Conservation (phyloP, 2,797 vertebrate species). For the Periparus ater region DNA sequence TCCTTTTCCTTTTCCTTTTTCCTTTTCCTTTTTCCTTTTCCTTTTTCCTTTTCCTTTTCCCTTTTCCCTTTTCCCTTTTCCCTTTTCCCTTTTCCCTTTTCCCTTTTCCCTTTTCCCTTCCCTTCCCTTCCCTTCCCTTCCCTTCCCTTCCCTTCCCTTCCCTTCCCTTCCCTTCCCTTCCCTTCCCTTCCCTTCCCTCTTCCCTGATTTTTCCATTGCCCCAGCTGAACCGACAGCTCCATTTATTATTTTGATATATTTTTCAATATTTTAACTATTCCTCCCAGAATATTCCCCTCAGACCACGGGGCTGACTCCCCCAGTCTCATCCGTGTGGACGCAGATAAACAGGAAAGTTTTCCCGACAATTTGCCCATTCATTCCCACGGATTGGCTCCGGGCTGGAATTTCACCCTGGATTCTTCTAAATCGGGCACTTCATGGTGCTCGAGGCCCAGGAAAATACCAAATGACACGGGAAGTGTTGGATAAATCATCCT, state of each 20-base stretch:
- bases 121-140: no score
- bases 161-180: no score
- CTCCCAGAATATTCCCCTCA: not conserved
- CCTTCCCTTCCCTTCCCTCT: not conserved
- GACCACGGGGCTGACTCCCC: not conserved
- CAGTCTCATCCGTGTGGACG: accelerated
- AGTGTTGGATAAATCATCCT: not conserved
- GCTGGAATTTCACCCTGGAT: not conserved
- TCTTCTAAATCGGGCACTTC: not conserved
- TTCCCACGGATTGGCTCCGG: not conserved
- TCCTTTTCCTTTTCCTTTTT: not conserved
- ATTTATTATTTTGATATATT: not conserved
- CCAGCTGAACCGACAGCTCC: not conserved
- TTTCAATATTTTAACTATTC: not conserved
- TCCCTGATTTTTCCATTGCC: not conserved
- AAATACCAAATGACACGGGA: not conserved
- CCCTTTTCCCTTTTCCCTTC: no score
- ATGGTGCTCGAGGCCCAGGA: not conserved
- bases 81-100: no score
- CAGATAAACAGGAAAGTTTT: not conserved
- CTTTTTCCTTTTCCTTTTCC: no score
- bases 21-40: not conserved
- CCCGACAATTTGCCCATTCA: not conserved
- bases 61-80: no score
- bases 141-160: no score